Evolutionary conservation across 2,888 invertebrate genomes (phyloP), one percentile per base, ranked within the genome.

Genomic region (Lymantria monacha): DNA sequence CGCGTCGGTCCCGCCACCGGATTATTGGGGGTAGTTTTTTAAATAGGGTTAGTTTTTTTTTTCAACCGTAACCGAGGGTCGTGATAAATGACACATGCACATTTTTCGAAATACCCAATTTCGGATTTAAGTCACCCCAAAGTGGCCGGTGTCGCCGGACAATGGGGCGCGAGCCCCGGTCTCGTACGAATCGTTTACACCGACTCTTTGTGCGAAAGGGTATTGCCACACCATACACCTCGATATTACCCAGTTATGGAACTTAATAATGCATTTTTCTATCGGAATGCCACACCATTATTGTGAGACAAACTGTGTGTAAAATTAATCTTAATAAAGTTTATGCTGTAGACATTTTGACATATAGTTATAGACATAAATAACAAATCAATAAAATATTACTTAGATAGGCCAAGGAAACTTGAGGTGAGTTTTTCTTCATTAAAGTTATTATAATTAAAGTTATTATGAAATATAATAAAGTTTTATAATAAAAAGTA

Each of bases 51-150:
- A 88, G 80, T 75, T 77, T 87, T 83, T 41, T 41, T 87, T 87
- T 83, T 82, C 83, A 33, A 72, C 78, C 76, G 69, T 56, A 66
- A 63, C 74, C 72, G 84, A 85, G 90, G 88, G 87, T 85, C 78
- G 88, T 92, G 91, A 92, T 92, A 91, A 92, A 92, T 92, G 92
- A 92, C 91, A 92, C 92, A 92, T 92, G 92, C 91, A 90, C 90
- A 90, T 91, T 90, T 88, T 89, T 89, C 90, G 87, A 92, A 92
- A 92, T 91, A 92, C 92, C 92, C 92, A 92, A 92, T 92, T 92
- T 92, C 87, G 91, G 92, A 91, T 92, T 92, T 91, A 92, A 92
- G 91, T 92, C 91, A 87, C 91, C 91, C 92, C 87, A 91, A 91
- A 92, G 91, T 92, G 88, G 90, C 85, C 85, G 76, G 81, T 79